Evolutionary conservation across 2,797 vertebrate genomes (phyloP).

Genomic region (Anguilla anguilla): DNA sequence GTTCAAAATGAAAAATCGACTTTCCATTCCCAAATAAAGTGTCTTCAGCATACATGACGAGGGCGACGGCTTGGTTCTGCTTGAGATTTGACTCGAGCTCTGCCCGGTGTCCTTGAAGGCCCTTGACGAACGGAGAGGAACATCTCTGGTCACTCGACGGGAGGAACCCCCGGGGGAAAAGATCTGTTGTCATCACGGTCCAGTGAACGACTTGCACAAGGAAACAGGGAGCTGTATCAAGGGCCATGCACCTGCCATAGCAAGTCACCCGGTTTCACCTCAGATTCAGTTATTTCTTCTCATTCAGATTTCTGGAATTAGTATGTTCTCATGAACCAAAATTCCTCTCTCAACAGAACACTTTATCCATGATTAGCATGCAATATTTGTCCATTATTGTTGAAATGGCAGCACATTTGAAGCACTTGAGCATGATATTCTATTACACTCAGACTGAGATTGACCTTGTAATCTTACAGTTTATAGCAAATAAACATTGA

Average conservation of each 20-base stretch:
- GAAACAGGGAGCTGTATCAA: background rate
- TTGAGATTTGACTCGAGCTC: background rate
- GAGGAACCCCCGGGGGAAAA: background rate
- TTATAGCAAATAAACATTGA: background rate
- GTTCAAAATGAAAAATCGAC: background rate
- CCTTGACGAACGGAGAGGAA: background rate
- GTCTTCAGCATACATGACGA: background rate
- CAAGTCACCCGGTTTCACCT: background rate
- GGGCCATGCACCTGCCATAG: background rate
- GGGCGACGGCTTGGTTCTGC: background rate
- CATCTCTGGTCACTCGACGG: background rate
- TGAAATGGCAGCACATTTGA: background rate
- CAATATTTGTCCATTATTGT: background rate
- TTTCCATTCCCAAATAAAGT: background rate
- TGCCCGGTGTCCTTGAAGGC: background rate
- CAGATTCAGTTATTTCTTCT: background rate
- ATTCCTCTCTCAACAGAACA: background rate
- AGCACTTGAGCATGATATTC: background rate
- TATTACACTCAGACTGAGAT: background rate
- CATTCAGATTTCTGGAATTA: background rate
- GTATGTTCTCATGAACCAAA: background rate
- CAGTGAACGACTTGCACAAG: conserved; percentile 2
- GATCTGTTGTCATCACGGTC: background rate
- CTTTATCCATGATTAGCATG: too few relatives aligned
- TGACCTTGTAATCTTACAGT: background rate